These are phyloP conservation scores for Toxotes jaculatrix DNA, from an alignment of 2,113 vertebrate species.

Conservation along the genomic window DNA sequence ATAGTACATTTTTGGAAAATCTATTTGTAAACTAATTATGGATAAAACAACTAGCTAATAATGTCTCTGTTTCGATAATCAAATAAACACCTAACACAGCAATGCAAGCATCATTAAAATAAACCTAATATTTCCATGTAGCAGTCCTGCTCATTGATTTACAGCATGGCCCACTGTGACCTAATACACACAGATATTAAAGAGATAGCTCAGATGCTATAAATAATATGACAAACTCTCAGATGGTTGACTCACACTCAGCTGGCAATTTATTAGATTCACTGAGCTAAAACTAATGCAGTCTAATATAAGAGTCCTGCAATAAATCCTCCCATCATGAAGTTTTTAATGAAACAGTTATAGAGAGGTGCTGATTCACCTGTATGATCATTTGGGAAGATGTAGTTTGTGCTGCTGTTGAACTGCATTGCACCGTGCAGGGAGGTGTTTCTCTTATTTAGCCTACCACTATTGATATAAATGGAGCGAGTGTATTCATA, in stretches of 20 bases:
- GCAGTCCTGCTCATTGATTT: background rate
- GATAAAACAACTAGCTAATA: background rate
- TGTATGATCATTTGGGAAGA: background rate
- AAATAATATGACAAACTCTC: background rate
- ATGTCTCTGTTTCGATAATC: background rate
- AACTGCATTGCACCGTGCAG: too few relatives aligned
- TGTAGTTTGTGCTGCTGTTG: background rate
- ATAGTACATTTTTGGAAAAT: background rate
- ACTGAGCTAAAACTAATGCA: too few relatives aligned
- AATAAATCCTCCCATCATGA: background rate
- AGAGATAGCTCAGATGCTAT: background rate
- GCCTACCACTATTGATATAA: background rate
- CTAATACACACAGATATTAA: background rate
- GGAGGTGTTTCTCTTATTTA: background rate
- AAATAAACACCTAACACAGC: too few relatives aligned
- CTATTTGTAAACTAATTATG: too few relatives aligned
- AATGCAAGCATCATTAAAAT: background rate
- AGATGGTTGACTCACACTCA: background rate
- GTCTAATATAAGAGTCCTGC: too few relatives aligned
- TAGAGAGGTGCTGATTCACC: too few relatives aligned
- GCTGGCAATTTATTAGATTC: background rate
- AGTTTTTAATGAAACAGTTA: background rate
- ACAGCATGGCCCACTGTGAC: background rate
- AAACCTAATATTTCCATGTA: too few relatives aligned
- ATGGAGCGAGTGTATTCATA: background rate